Conservation (phyloP, 2,797 vertebrate genomes). For the Sciurus vulgaris region DNA sequence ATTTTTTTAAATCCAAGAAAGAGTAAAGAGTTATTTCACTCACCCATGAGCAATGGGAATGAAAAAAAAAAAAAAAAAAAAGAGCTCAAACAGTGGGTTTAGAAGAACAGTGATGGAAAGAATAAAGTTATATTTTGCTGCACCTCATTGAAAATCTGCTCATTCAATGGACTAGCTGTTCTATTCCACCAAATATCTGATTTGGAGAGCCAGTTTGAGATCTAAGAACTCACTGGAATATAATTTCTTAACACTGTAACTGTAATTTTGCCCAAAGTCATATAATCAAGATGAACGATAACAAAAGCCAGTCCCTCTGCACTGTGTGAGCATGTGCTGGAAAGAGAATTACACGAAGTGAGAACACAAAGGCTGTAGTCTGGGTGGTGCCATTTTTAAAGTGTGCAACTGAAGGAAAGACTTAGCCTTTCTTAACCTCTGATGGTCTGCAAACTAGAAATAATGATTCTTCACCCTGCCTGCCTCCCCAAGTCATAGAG, state of each 20-base stretch:
- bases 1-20: neutral
- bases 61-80: neutral
- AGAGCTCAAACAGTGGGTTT: neutral
- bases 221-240: conserved; percentile 31
- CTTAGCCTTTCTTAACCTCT: neutral
- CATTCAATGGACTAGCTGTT: neutral
- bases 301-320: neutral
- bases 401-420: neutral
- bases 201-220: neutral
- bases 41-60: neutral
- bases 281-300: conserved; percentile 40
- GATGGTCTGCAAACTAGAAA: neutral
- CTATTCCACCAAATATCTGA: neutral
- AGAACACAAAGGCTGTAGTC: neutral
- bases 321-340: neutral
- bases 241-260: conserved; percentile 23
- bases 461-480: neutral
- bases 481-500: neutral
- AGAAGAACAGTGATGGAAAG: conserved; percentile 5
- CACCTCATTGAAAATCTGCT: neutral
- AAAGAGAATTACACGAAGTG: neutral
- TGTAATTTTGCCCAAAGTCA: conserved; percentile 48
- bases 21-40: neutral
- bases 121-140: conserved; percentile 26
- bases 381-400: neutral